Percentiles rank a stretch among this genome's conserved stretches.
Evolutionary conservation across 2,797 vertebrate species (phyloP).

Genomic region (Tenualosa thibaudeaui): DNA sequence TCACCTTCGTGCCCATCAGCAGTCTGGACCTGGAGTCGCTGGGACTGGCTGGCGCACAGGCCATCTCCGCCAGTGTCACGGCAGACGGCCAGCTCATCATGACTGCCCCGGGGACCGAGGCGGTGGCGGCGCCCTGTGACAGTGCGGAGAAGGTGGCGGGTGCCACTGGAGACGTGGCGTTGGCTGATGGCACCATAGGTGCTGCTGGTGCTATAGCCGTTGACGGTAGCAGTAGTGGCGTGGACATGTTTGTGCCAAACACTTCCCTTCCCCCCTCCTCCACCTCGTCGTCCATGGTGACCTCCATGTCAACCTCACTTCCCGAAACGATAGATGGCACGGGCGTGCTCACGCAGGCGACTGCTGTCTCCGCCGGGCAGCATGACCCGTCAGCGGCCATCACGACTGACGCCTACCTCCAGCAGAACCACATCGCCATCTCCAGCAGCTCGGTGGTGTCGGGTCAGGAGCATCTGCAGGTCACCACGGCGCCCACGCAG

Average conservation of each 20-base stretch:
- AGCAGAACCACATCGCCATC: constrained; percentile 80
- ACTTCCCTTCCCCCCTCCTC: constrained; percentile 82
- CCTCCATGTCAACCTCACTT: constrained; percentile 85
- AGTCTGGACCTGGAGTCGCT: constrained; percentile 98
- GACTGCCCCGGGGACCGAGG: constrained; percentile 82
- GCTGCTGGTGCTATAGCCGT: constrained; percentile 10
- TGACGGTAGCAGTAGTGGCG: constrained; percentile 78
- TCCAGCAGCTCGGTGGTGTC: constrained; percentile 90
- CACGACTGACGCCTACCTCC: constrained; percentile 87
- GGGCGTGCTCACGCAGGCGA: constrained; percentile 86
- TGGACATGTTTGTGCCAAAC: constrained; percentile 95
- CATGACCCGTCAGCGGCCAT: constrained; percentile 89
- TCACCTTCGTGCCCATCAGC: constrained; percentile 98
- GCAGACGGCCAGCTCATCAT: constrained; percentile 97
- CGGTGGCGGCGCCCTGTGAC: constrained; percentile 86
- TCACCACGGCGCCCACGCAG: constrained; percentile 56
- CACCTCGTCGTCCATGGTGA: constrained; percentile 70
- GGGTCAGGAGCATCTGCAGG: constrained; percentile 85
- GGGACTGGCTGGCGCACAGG: constrained; percentile 93
- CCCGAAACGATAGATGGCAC: constrained; percentile 85
- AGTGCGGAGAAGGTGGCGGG: constrained; percentile 87
- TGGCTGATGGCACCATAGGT: constrained; percentile 76
- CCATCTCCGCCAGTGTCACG: constrained; percentile 96
- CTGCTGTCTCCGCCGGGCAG: constrained; percentile 81
- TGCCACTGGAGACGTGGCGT: constrained; percentile 74